Base-by-base conservation (phyloP, 2,888 invertebrate species). In the Salticus scenicus region DNA sequence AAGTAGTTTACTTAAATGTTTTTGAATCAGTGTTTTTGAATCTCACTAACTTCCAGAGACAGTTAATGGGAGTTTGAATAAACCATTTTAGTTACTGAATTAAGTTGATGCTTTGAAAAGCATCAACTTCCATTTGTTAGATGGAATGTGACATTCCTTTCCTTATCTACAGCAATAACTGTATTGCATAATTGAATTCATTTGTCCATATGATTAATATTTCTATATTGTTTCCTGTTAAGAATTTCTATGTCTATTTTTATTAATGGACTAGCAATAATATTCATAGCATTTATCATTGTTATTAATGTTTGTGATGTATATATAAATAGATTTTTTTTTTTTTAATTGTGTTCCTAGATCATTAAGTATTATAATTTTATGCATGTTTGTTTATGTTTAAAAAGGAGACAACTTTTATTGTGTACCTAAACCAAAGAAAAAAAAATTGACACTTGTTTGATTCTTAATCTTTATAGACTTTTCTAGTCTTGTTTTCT, bases 281-380 rank as follows among this genome's bases (percentile, higher is more conserved):
- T 74, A 33, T 74, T 74, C 37, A 37, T 74, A 64, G 37, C 63
- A 74, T 64, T 74, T 74, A 41, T 33, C 41, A 41, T 74, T 57
- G 57, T 41, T 70, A n/a, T 73, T 37, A 37, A 74, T 74, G 64
- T 74, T 63, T 63, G 28, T 74, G 64, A 28, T 74, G 74, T 74
- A 37, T n/a, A 57, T 57, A 57, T 27, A 64, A 64, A 73, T 57
- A 47, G 57, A 31, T 8, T 8, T 73, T 63, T 73, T 30, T 37
- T 37, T 69, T 31, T 69, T 20, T 69, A 20, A 57, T 57, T 72
- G 63, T 64, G 74, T 74, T 74, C 74, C 74, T 74, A 37, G 64
- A 63, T 74, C 74, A 64, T 74, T 41, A 74, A 74, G 64, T 74
- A 64, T 74, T 74, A 74, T 74, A 64, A 63, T 74, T 31, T 74